Base-by-base conservation (phyloP, 2,888 invertebrate species). In the Phortica okadai region DNA sequence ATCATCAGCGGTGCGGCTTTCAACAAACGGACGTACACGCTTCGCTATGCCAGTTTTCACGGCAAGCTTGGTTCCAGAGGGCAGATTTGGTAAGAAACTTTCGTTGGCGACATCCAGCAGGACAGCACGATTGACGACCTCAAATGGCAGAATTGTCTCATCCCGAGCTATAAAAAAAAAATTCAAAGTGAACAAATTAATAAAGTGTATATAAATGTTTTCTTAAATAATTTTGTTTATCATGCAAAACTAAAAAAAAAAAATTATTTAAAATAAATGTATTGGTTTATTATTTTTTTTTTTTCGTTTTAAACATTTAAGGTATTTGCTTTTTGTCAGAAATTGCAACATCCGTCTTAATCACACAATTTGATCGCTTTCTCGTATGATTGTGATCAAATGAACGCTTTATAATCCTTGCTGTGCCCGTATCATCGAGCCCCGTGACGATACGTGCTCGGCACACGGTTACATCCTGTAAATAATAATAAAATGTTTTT, bases 381-480 rank as follows among this genome's bases (percentile, higher is more conserved):
- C 87, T 83, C 42, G 80, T 82, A 78, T 91, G 91, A 82, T 90
- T 89, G 76, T 91, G 91, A 45, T 84, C 84, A 70, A 89, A 88
- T 44, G 89, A 87, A 56, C 85, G 85, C 75, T 91, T 91, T 7
- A 91, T 84, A 67, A 91, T 89, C 8, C 89, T 84, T 16, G 90
- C 88, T 44, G 84, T 80, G 2, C 89, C 90, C 16, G 77, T 72
- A 50, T 81, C 79, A 80, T 91, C 90, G 56, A 83, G 75, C 0
- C 85, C 88, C 1, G 91, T 90, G 1, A 91, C 91, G 54, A 92
- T 86, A 2, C 91, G 86, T 0, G 91, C 91, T 2, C 88, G 83
- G 44, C 91, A 92, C 14, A 87, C 82, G 14, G 90, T 90, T 14
- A 90, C 88, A 82, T 91, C 91, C 91, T 91, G 80, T 44, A 79